Evolutionary conservation across 2,797 vertebrate species (phyloP).

Genomic region (Valencia hispanica): DNA sequence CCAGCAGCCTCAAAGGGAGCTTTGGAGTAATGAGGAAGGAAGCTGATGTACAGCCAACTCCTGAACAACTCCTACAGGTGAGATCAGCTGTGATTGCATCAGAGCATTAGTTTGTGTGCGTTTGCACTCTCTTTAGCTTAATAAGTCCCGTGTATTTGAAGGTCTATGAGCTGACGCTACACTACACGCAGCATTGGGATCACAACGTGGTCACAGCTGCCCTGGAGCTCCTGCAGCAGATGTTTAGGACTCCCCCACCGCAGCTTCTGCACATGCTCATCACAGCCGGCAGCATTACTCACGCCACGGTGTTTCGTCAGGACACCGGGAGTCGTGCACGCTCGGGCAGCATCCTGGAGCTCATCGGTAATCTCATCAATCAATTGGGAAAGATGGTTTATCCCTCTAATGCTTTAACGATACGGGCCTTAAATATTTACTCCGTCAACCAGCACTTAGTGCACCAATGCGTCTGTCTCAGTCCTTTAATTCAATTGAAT

Average conservation of each 20-base stretch:
- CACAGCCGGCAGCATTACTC: slow-evolving; percentile 81
- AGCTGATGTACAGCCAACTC: slow-evolving; percentile 91
- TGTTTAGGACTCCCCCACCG: slow-evolving; percentile 90
- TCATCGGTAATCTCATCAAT: slow-evolving; percentile 84
- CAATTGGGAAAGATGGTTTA: not conserved
- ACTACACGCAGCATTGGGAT: slow-evolving; percentile 94
- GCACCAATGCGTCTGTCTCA: not conserved
- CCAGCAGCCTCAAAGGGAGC: slow-evolving; percentile 95
- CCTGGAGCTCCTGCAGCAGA: slow-evolving; percentile 93
- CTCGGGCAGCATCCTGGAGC: slow-evolving; percentile 92
- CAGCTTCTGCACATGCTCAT: slow-evolving; percentile 91
- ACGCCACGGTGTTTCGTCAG: slow-evolving; percentile 82
- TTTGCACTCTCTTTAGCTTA: not conserved
- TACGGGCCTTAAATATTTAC: not conserved
- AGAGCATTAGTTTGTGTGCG: not conserved
- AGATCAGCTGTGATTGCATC: not conserved
- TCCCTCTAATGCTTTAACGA: not conserved
- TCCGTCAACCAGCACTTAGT: not conserved
- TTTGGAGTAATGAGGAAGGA: slow-evolving; percentile 95
- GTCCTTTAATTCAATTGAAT: no score
- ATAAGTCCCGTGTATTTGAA: slow-evolving; percentile 50
- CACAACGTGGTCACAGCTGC: slow-evolving; percentile 97
- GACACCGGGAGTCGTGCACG: slow-evolving; percentile 83
- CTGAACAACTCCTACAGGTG: slow-evolving; percentile 92
- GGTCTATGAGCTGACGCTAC: slow-evolving; percentile 95